Evolutionary conservation across 2,888 invertebrate species (phyloP).

Genomic region (Drosophila peninsularis): DNA sequence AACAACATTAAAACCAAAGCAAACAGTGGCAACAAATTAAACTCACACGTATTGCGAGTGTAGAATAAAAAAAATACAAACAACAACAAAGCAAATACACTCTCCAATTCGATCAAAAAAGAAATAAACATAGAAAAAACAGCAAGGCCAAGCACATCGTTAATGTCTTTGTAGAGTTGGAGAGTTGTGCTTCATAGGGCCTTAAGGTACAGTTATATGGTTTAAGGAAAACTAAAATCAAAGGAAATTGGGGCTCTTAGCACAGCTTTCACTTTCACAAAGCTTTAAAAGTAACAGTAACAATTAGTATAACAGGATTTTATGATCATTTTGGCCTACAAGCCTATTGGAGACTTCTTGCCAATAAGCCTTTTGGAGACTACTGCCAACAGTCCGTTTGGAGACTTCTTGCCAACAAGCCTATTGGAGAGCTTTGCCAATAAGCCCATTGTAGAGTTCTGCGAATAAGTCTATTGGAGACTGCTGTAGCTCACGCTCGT

Average conservation of each 20-base stretch:
- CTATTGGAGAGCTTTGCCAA: no score
- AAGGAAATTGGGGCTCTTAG: no score
- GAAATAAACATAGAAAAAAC: slow-evolving; percentile 4
- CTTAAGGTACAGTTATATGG: background rate
- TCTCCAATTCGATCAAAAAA: slow-evolving; percentile 28
- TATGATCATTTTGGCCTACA: no score
- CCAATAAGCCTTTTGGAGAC: no score
- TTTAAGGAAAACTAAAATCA: background rate
- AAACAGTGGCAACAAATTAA: slow-evolving; percentile 47
- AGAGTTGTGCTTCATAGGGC: background rate
- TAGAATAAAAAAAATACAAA: slow-evolving; percentile 5
- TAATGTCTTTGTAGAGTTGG: background rate
- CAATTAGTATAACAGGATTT: no score
- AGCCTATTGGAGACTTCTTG: no score
- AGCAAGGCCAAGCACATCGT: background rate
- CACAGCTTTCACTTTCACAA: no score
- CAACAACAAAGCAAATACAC: slow-evolving; percentile 10
- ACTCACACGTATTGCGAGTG: slow-evolving; percentile 13
- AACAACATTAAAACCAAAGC: slow-evolving; percentile 66
- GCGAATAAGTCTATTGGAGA: background rate
- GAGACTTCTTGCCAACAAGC: no score
- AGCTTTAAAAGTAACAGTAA: no score
- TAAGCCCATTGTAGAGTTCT: no score
- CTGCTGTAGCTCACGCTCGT: background rate
- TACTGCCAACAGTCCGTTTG: no score